These are phyloP conservation scores for Emydocephalus ijimae DNA, from an alignment of 2,113 vertebrate species.

Conservation along the genomic window DNA sequence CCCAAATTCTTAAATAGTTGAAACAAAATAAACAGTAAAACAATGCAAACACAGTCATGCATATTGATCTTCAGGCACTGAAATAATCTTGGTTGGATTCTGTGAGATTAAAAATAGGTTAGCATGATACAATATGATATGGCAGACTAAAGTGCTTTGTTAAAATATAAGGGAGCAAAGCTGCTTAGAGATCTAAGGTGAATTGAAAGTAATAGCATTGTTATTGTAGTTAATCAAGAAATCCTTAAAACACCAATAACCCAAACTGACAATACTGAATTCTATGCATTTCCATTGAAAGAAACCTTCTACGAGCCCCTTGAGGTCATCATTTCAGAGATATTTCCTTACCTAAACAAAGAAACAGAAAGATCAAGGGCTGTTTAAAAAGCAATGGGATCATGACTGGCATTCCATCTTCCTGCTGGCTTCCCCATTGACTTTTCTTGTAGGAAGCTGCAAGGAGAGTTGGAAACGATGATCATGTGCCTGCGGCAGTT, in stretches of 20 bases:
- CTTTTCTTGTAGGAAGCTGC: background rate
- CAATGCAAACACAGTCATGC: slow-evolving; percentile 28
- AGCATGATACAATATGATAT: background rate
- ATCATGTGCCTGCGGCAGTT: background rate
- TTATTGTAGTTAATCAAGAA: slow-evolving; percentile 30
- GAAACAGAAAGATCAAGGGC: background rate
- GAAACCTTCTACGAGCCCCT: background rate
- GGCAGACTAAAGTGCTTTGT: slow-evolving; percentile 39
- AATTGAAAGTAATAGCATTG: slow-evolving; percentile 41
- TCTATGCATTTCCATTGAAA: slow-evolving; percentile 6
- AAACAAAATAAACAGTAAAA: slow-evolving; percentile 55
- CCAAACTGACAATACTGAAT: slow-evolving; percentile 31
- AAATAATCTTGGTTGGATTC: slow-evolving; percentile 40
- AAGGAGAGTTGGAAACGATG: background rate
- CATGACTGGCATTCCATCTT: background rate
- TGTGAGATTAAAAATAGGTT: slow-evolving; percentile 33
- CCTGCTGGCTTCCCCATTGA: background rate
- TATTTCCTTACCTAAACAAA: background rate
- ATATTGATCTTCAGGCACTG: slow-evolving; percentile 32
- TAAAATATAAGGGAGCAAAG: slow-evolving; percentile 24
- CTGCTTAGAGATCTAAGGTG: background rate
- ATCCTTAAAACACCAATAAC: slow-evolving; percentile 18
- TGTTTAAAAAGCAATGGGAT: background rate
- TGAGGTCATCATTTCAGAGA: background rate
- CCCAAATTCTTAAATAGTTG: slow-evolving; percentile 56